Conservation (phyloP, 92 coral and sea anemone species). For the Ricordea florida region DNA sequence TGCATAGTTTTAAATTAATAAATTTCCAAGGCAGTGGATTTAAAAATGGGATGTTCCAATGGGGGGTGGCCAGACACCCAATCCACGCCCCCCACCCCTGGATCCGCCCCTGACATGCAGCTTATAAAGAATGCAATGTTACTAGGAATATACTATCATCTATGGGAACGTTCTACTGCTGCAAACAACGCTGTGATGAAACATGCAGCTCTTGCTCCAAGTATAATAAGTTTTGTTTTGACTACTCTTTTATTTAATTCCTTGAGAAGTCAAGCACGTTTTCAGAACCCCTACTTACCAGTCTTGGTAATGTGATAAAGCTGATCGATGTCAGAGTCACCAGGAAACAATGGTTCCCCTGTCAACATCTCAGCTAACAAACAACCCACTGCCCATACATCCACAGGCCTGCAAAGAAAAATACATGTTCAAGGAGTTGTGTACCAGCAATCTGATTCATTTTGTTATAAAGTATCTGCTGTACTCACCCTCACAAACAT, state of each 20-base stretch:
- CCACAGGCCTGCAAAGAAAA: constrained; percentile 77
- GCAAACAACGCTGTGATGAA: not conserved
- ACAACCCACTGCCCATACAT: constrained; percentile 99
- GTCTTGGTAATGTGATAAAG: constrained; percentile 91
- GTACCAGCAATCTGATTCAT: not conserved
- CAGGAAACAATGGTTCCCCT: constrained; percentile 98
- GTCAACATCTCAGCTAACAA: constrained; percentile 93
- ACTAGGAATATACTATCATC: too few relatives aligned
- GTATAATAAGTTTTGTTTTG: not conserved
- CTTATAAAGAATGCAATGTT: too few relatives aligned
- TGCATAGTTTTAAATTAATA: too few relatives aligned
- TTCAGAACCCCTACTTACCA: constrained; percentile 58
- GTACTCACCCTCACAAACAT: too few relatives aligned
- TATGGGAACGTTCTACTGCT: too few relatives aligned
- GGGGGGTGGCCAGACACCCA: too few relatives aligned
- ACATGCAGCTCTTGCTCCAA: not conserved
- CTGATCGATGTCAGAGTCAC: constrained; percentile 99
- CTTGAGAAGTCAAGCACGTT: not conserved
- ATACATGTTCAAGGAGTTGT: not conserved
- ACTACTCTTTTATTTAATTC: not conserved
- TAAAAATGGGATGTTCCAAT: too few relatives aligned
- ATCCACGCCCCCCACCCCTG: too few relatives aligned
- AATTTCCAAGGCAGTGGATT: too few relatives aligned
- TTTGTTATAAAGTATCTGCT: too few relatives aligned
- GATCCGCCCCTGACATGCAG: too few relatives aligned